Percentiles rank a stretch among this genome's conserved stretches.
phyloP scores from a whole-genome alignment of 1,140 invertebrate species.

The Akabosia matsudoensis region DNA sequence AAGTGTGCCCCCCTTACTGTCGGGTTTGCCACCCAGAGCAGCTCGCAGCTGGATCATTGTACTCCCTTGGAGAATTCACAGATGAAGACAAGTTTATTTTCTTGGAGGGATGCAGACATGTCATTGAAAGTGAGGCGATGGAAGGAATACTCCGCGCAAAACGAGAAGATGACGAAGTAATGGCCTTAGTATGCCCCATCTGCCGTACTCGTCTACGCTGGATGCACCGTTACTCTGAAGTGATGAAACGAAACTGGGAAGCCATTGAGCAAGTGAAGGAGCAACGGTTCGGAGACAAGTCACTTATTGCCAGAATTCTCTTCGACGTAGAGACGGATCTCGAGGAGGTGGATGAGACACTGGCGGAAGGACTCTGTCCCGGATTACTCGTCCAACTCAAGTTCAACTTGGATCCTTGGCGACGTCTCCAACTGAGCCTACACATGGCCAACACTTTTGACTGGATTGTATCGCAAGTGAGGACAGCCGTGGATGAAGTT shows the following conservation, averaged over 20 bases:
- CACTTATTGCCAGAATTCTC: not conserved
- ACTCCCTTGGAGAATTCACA: constrained; percentile 56
- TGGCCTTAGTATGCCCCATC: constrained; percentile 56
- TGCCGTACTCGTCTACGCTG: constrained; percentile 62
- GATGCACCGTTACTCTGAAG: constrained; percentile 60
- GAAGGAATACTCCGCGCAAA: constrained; percentile 58
- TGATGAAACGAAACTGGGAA: constrained; percentile 56
- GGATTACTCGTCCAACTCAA: no score
- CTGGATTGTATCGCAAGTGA: no score
- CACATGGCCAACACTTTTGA: no score
- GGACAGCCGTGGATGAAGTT: no score
- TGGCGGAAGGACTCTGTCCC: no score
- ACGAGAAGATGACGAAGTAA: constrained; percentile 42
- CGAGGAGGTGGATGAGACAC: not conserved
- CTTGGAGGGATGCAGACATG: constrained; percentile 62
- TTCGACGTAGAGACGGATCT: no score
- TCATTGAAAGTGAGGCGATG: constrained; percentile 57
- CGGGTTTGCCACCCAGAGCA: not conserved
- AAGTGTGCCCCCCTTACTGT: constrained; percentile 51
- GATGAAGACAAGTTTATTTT: constrained; percentile 57
- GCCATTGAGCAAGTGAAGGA: constrained; percentile 61
- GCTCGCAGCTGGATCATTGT: constrained; percentile 51
- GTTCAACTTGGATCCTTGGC: not conserved
- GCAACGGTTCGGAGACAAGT: constrained; percentile 50
- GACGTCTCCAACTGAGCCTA: not conserved